Conservation (phyloP, 2,113 vertebrate genomes). For the Glaucidium brasilianum region DNA sequence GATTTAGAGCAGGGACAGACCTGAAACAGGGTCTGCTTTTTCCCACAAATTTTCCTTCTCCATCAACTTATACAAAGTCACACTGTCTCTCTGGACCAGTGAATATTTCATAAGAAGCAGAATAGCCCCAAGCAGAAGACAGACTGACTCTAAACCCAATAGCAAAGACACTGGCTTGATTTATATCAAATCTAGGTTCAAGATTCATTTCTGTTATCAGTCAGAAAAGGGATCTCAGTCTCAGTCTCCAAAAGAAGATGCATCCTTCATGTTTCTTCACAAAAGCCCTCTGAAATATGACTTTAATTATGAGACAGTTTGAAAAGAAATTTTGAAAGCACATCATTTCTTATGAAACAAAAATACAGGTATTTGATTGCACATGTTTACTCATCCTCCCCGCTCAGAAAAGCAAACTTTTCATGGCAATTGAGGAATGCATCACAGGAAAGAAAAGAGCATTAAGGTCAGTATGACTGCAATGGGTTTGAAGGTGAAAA, state of each 20-base stretch:
- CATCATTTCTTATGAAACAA: neutral
- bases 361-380: neutral
- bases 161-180: neutral
- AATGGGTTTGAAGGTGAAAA: neutral
- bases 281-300: neutral
- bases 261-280: neutral
- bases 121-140: constrained; percentile 52
- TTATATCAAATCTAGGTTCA: constrained; percentile 11
- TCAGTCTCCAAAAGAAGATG: neutral
- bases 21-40: neutral
- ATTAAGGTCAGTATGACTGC: neutral
- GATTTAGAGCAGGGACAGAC: neutral
- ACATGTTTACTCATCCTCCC: neutral
- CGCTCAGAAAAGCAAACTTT: neutral
- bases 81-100: neutral
- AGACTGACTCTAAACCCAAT: constrained; percentile 3
- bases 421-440: neutral
- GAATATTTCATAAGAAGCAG: constrained; percentile 55
- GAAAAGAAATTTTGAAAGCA: neutral
- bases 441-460: neutral
- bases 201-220: neutral
- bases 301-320: neutral
- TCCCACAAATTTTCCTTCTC: neutral
- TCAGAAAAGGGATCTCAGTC: neutral
- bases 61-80: neutral